Evolutionary conservation across 1,140 invertebrate genomes (phyloP), one percentile per base, ranked within the genome.

Genomic region (Sminthurides bifidus): DNA sequence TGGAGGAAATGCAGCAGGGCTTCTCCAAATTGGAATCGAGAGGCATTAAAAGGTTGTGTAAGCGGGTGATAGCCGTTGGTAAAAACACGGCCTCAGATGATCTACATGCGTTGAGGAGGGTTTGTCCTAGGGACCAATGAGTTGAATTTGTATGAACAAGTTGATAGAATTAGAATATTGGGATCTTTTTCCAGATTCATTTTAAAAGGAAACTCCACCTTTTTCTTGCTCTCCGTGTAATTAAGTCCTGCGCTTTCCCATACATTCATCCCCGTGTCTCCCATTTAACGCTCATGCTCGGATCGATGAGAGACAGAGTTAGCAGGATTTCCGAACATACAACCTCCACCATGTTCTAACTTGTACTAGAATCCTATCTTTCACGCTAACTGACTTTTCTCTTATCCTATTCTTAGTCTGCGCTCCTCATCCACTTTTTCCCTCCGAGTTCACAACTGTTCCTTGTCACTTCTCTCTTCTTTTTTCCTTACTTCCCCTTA

Each of bases 281-380:
- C 37, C 44, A 52, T 57, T 56, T 56, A 63, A 57, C 58, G 61
- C 58, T 60, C 61, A 63, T 63, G 61, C 61, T 59, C 61, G 44
- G 61, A 63, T 63, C 61, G 61, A 63, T 63, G 57, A 45, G 46
- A 56, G 40, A 56, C 55, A 57, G 26, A 51, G 17, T 38, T 37
- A n/a, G n/a, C n/a, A 50, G 44, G 46, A 56, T 49, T 49, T 46
- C 45, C 35, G 40, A 52, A 40, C 31, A 52, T 46, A n/a, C n/a
- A 49, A 48, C 35, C 40, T 29, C 23, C 29, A 35, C 31, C 10
- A 15, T 30, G 23, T 26, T 19, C 17, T 29, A 30, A 51, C 15
- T 51, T 33, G 23, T 24, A 57, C 41, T 37, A 41, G 48, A 57
- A 57, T 57, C 55, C 55, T 38, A 57, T 57, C 55, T 51, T 57